These are phyloP conservation scores for Ophion ellenae DNA, from an alignment of 2,888 invertebrate genomes.

Conservation along the genomic window DNA sequence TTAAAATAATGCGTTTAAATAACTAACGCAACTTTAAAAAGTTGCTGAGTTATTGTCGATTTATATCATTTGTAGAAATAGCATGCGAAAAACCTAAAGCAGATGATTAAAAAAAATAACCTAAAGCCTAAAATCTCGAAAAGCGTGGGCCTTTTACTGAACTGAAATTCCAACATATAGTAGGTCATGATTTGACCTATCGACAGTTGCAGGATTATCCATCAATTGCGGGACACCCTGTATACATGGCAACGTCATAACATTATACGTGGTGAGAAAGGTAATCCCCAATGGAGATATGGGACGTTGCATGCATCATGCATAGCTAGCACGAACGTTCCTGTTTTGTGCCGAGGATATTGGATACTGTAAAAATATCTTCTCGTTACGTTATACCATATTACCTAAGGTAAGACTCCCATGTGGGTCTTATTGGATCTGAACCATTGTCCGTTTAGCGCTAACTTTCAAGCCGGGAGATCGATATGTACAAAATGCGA, in stretches of 20 bases:
- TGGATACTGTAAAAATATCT: constrained; percentile 46
- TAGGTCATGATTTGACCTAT: background rate
- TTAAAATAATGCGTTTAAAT: too few relatives aligned
- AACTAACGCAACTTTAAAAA: too few relatives aligned
- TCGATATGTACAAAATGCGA: too few relatives aligned
- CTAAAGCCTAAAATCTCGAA: too few relatives aligned
- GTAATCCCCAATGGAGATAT: constrained; percentile 47
- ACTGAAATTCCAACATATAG: too few relatives aligned
- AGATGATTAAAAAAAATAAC: too few relatives aligned
- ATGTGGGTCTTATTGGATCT: background rate
- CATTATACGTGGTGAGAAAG: constrained; percentile 46
- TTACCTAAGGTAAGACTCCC: background rate
- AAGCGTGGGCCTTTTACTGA: too few relatives aligned
- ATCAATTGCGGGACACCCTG: constrained; percentile 24
- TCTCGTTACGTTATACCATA: constrained; percentile 30
- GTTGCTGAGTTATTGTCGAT: too few relatives aligned
- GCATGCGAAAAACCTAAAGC: too few relatives aligned
- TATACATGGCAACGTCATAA: constrained; percentile 29
- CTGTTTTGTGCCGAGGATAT: constrained; percentile 27
- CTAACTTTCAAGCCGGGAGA: too few relatives aligned
- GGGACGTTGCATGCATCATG: constrained; percentile 48
- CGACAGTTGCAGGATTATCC: constrained; percentile 23
- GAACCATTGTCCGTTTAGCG: background rate
- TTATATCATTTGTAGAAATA: too few relatives aligned
- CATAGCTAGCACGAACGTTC: constrained; percentile 26